phyloP scores from a whole-genome alignment of 2,888 invertebrate genomes.

The Cartodere bifasciata region DNA sequence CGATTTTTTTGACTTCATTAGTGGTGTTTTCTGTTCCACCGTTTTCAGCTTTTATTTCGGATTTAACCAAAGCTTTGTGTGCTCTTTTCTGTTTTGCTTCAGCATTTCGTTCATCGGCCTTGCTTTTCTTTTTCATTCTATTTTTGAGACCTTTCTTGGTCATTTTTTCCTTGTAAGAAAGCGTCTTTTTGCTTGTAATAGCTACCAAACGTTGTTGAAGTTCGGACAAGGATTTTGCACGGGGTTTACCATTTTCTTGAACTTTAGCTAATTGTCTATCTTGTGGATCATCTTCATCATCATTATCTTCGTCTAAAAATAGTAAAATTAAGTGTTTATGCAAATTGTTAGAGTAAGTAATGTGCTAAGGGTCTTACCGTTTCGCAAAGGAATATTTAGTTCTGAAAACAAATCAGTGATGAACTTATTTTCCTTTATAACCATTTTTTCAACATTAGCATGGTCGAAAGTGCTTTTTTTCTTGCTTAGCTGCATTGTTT shows the following conservation, averaged over 20 bases:
- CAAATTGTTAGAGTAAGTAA: slow-evolving; percentile 3
- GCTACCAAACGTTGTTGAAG: slow-evolving; percentile 49
- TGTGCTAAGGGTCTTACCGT: slow-evolving; percentile 16
- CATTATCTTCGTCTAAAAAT: slow-evolving; percentile 31
- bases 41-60: slow-evolving; percentile 13
- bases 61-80: slow-evolving; percentile 24
- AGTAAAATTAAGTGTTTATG: slow-evolving; percentile 5
- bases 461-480: slow-evolving; percentile 25
- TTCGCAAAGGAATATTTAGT: slow-evolving; percentile 38
- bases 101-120: slow-evolving; percentile 42
- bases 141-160: slow-evolving; percentile 54
- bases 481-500: slow-evolving; percentile 23
- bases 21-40: slow-evolving; percentile 26
- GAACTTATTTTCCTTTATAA: slow-evolving; percentile 44
- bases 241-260: slow-evolving; percentile 29
- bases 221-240: slow-evolving; percentile 51
- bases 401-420: slow-evolving; percentile 45
- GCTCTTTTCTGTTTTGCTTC: slow-evolving; percentile 33
- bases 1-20: slow-evolving; percentile 29
- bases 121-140: slow-evolving; percentile 52
- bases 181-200: slow-evolving; percentile 47
- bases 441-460: slow-evolving; percentile 31
- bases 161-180: slow-evolving; percentile 51
- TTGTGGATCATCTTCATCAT: slow-evolving; percentile 24
- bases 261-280: slow-evolving; percentile 13